phyloP scores from a whole-genome alignment of 2,797 vertebrate species.

The Synaphobranchus kaupii region DNA sequence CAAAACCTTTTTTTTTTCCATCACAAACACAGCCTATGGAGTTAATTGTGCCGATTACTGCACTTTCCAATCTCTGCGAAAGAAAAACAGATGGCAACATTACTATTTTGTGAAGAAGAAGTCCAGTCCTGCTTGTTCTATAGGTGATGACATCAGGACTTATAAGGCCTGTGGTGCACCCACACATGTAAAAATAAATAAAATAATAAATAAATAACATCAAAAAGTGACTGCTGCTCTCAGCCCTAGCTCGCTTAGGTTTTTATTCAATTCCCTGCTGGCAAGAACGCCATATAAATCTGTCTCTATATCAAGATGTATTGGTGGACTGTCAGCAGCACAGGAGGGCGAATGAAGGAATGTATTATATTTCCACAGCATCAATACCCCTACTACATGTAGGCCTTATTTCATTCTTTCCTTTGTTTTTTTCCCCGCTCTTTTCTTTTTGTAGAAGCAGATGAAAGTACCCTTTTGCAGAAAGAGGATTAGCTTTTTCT shows the following conservation, averaged over 20 bases:
- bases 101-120: background rate
- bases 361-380: constrained; percentile 54
- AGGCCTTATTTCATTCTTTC: constrained; percentile 49
- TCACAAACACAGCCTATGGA: background rate
- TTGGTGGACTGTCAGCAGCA: constrained; percentile 35
- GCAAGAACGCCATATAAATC: constrained; percentile 42
- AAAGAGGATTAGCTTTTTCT: constrained; percentile 34
- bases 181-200: background rate
- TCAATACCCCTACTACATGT: constrained; percentile 46
- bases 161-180: background rate
- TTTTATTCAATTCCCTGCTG: constrained; percentile 38
- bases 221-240: constrained; percentile 16
- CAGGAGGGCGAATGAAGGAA: constrained; percentile 38
- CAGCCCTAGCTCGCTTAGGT: constrained; percentile 16
- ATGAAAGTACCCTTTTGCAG: constrained; percentile 55
- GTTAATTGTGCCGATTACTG: background rate
- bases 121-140: background rate
- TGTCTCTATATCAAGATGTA: constrained; percentile 49
- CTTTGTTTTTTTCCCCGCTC: background rate
- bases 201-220: background rate
- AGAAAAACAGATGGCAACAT: background rate
- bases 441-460: constrained; percentile 64
- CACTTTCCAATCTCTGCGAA: background rate
- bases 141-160: background rate
- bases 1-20: background rate